Evolutionary conservation across 2,888 invertebrate genomes (phyloP).

Genomic region (Leptura quadrifasciata): DNA sequence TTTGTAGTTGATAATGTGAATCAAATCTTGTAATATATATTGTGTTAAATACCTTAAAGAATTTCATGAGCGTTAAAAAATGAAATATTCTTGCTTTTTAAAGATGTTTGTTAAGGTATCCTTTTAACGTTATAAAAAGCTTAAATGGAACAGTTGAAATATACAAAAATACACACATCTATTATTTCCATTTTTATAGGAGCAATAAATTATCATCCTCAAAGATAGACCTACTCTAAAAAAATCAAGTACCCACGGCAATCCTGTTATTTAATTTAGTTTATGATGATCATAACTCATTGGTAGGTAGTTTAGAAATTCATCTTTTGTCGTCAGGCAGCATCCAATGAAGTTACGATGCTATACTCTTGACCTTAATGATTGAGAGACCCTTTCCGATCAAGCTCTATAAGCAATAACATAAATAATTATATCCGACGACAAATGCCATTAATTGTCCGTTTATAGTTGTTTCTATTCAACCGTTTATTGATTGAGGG

Average conservation of each 20-base stretch:
- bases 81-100: not conserved
- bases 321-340: slow-evolving; percentile 16
- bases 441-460: slow-evolving; percentile 37
- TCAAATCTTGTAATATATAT: no score
- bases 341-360: slow-evolving; percentile 13
- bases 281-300: slow-evolving; percentile 30
- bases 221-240: slow-evolving; percentile 12
- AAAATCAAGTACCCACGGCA: slow-evolving; percentile 1
- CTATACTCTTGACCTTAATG: slow-evolving; percentile 32
- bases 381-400: slow-evolving; percentile 33
- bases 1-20: no score
- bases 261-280: slow-evolving; percentile 26
- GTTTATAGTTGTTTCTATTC: slow-evolving; percentile 18
- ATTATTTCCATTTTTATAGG: slow-evolving; percentile 18
- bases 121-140: not conserved
- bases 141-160: not conserved
- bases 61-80: no score
- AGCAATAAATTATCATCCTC: slow-evolving; percentile 17
- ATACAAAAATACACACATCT: slow-evolving; percentile 14
- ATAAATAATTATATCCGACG: slow-evolving; percentile 33
- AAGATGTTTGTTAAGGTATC: not conserved
- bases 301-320: slow-evolving; percentile 19
- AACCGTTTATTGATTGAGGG: slow-evolving; percentile 20
- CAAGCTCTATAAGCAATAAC: slow-evolving; percentile 31
- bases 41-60: no score